Evolutionary conservation across 2,113 vertebrate genomes (phyloP).

Genomic region (Sphaerodactylus townsendi): DNA sequence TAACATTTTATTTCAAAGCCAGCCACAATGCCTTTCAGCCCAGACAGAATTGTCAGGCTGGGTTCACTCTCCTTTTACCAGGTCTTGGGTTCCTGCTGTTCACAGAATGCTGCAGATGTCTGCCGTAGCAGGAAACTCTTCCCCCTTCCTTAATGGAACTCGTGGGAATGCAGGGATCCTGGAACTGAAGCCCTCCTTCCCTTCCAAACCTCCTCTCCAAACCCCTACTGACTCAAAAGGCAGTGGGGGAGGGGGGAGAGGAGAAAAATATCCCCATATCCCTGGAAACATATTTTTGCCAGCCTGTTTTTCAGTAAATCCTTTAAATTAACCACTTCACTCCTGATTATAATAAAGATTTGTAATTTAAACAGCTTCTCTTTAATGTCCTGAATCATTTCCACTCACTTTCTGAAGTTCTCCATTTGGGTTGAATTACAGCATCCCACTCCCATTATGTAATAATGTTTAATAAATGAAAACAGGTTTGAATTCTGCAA

Average conservation of each 20-base stretch:
- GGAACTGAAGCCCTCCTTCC: conserved; percentile 87
- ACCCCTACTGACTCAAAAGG: conserved; percentile 78
- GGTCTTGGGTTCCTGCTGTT: conserved; percentile 80
- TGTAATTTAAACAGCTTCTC: conserved; percentile 71
- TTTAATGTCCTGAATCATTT: conserved; percentile 77
- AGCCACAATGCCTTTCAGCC: conserved; percentile 52
- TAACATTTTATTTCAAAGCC: conserved; percentile 17
- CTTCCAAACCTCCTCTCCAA: conserved; percentile 90
- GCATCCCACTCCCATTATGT: conserved; percentile 70
- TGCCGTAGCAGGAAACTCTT: conserved; percentile 89
- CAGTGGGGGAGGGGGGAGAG: not conserved
- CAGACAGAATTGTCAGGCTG: conserved; percentile 70
- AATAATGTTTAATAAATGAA: conserved; percentile 79
- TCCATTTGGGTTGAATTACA: conserved; percentile 80
- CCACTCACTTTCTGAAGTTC: conserved; percentile 71
- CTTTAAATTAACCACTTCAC: conserved; percentile 79
- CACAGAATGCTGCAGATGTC: conserved; percentile 81
- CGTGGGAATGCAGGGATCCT: conserved; percentile 89
- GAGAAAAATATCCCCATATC: conserved; percentile 72
- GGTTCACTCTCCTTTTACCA: conserved; percentile 70
- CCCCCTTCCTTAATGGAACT: conserved; percentile 92
- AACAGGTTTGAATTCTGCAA: conserved; percentile 75
- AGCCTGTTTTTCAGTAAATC: conserved; percentile 74
- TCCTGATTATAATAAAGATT: conserved; percentile 75
- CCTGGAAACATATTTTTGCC: conserved; percentile 77